These are phyloP conservation scores for Stenopsyche tienmushanensis DNA, from an alignment of 1,140 invertebrate genomes.

Conservation along the genomic window DNA sequence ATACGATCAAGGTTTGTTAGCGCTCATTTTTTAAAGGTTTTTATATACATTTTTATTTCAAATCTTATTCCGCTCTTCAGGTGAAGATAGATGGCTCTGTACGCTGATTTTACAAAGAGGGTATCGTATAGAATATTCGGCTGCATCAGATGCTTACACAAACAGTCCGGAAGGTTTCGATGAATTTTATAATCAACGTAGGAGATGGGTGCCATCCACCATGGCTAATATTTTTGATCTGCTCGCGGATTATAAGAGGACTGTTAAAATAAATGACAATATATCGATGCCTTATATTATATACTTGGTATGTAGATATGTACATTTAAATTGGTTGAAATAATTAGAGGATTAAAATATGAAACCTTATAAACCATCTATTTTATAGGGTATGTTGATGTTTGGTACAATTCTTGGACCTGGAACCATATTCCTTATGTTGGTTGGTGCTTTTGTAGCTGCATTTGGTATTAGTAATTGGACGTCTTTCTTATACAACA, in stretches of 20 bases:
- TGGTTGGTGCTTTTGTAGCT: conserved; percentile 92
- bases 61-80: conserved; percentile 43
- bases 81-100: conserved; percentile 94
- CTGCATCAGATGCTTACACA: conserved; percentile 96
- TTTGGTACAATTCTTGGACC: conserved; percentile 88
- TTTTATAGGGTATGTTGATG: conserved; percentile 75
- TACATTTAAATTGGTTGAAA: neutral
- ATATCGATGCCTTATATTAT: conserved; percentile 94
- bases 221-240: conserved; percentile 97
- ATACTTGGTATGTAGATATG: conserved; percentile 69
- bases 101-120: conserved; percentile 94
- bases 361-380: neutral
- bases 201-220: conserved; percentile 95
- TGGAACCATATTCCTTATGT: conserved; percentile 95
- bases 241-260: conserved; percentile 85
- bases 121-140: conserved; percentile 97
- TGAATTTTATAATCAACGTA: conserved; percentile 95
- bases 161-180: conserved; percentile 96
- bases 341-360: conserved; percentile 1
- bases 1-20: conserved; percentile 96
- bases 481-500: conserved; percentile 86
- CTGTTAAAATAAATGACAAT: conserved; percentile 95
- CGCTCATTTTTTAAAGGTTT: no score
- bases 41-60: no score
- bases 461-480: conserved; percentile 89